Percentiles rank a stretch among this genome's conserved stretches.
Evolutionary conservation across 2,888 invertebrate species (phyloP).

Genomic region (Cyclophora punctaria): DNA sequence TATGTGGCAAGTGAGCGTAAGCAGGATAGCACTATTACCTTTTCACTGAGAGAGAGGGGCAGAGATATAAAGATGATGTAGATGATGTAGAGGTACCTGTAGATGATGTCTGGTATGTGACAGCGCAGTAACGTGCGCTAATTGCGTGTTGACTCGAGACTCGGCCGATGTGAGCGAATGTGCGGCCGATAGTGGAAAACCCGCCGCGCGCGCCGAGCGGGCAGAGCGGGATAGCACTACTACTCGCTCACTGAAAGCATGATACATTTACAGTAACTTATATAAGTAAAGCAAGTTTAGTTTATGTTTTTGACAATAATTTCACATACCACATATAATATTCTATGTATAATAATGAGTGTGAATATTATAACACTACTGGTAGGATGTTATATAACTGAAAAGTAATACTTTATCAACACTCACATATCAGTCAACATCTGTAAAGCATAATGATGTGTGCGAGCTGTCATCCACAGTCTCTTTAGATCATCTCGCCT

Average conservation of each 20-base stretch:
- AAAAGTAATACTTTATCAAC: neutral
- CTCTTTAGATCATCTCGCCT: slow-evolving; percentile 94
- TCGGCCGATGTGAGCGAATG: slow-evolving; percentile 67
- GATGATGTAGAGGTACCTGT: slow-evolving; percentile 71
- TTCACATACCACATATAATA: no score
- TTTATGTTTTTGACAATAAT: neutral
- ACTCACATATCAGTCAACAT: slow-evolving; percentile 92
- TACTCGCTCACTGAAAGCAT: slow-evolving; percentile 45
- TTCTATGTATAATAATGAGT: no score
- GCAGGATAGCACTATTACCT: no score
- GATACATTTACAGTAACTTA: neutral
- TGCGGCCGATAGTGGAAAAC: slow-evolving; percentile 91
- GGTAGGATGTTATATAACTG: no score
- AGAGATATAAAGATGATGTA: no score
- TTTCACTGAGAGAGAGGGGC: no score
- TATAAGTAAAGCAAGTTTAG: neutral
- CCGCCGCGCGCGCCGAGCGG: slow-evolving; percentile 52
- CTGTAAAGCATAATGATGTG: slow-evolving; percentile 92
- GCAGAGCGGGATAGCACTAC: slow-evolving; percentile 55
- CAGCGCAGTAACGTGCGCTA: slow-evolving; percentile 89
- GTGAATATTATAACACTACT: no score
- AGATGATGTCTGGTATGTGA: slow-evolving; percentile 86
- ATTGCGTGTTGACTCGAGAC: slow-evolving; percentile 76
- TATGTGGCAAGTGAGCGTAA: no score
- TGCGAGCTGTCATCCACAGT: slow-evolving; percentile 96